These are phyloP conservation scores for Drosophila melanogaster DNA, from an alignment of 1,140 invertebrate genomes.

Conservation along the genomic window DNA sequence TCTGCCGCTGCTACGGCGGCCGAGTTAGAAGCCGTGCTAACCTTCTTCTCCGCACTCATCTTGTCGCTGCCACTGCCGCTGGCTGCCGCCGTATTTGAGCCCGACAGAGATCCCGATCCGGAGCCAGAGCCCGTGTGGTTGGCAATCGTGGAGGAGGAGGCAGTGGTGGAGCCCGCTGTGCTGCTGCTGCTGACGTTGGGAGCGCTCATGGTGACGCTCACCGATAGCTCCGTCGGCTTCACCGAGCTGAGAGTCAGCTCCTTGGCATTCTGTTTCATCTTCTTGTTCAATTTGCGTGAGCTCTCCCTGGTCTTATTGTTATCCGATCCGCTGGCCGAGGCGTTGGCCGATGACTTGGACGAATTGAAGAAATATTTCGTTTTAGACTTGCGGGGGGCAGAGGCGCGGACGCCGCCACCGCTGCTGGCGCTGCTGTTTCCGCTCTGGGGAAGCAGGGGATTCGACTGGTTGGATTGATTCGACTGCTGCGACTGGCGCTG, in stretches of 20 bases:
- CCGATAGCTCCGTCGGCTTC: slow-evolving; percentile 65
- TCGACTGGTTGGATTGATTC: slow-evolving; percentile 30
- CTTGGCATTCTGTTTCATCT: slow-evolving; percentile 80
- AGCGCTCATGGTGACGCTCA: slow-evolving; percentile 39
- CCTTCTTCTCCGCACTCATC: slow-evolving; percentile 31
- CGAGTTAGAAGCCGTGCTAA: slow-evolving; percentile 33
- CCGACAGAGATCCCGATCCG: slow-evolving; percentile 25
- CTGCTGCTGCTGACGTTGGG: slow-evolving; percentile 15
- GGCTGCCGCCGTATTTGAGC: slow-evolving; percentile 14
- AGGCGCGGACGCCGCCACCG: slow-evolving; percentile 52
- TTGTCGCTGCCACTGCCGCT: slow-evolving; percentile 28
- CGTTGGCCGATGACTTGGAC: slow-evolving; percentile 73
- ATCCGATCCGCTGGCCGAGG: slow-evolving; percentile 74
- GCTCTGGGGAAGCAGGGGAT: slow-evolving; percentile 51
- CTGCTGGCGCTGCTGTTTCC: slow-evolving; percentile 76
- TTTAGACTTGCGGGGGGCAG: slow-evolving; percentile 66
- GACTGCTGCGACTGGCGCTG: slow-evolving; percentile 46
- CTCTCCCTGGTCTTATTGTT: slow-evolving; percentile 70
- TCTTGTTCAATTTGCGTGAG: slow-evolving; percentile 68
- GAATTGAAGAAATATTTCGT: slow-evolving; percentile 80
- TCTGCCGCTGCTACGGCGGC: slow-evolving; percentile 11
- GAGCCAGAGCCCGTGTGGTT: slow-evolving; percentile 29
- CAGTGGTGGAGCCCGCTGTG: slow-evolving; percentile 22
- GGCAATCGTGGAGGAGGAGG: slow-evolving; percentile 20
- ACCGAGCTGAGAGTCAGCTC: slow-evolving; percentile 77